Conservation (phyloP, 2,888 invertebrate genomes). For the Allacma fusca region DNA sequence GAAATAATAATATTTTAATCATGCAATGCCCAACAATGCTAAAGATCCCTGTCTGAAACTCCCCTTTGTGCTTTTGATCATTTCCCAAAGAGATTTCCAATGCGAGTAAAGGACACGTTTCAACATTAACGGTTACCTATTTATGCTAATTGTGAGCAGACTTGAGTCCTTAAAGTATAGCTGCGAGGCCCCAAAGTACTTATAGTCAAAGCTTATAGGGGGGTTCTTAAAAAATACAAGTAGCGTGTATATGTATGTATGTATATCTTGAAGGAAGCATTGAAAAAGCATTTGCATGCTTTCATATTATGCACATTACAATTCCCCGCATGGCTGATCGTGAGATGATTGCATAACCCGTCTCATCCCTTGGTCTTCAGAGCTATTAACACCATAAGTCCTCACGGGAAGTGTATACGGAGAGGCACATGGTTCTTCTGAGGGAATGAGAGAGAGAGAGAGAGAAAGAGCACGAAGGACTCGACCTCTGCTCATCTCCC, state of each 20-base stretch:
- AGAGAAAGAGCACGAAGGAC: not conserved
- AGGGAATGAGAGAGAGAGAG: not conserved
- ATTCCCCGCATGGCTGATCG: conserved; percentile 10
- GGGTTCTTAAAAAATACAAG: no score
- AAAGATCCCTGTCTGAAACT: not conserved
- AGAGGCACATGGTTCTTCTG: not conserved
- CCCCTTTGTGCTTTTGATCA: conserved; percentile 10
- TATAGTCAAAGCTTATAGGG: no score
- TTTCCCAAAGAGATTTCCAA: not conserved
- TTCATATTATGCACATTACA: not conserved
- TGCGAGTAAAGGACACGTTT: not conserved
- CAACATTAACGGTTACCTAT: conserved; percentile 10
- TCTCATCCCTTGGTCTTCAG: not conserved
- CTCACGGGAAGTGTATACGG: not conserved
- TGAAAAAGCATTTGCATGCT: not conserved
- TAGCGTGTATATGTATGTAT: not conserved
- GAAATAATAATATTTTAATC: not conserved
- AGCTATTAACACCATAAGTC: conserved; percentile 7
- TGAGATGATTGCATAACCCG: conserved; percentile 29
- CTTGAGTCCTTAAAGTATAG: not conserved
- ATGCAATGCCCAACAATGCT: not conserved
- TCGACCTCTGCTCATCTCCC: not conserved
- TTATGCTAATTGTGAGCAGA: not conserved
- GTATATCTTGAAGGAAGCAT: no score
- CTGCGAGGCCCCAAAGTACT: no score